phyloP scores from a whole-genome alignment of 2,113 vertebrate species.

The Gallinago undulata region DNA sequence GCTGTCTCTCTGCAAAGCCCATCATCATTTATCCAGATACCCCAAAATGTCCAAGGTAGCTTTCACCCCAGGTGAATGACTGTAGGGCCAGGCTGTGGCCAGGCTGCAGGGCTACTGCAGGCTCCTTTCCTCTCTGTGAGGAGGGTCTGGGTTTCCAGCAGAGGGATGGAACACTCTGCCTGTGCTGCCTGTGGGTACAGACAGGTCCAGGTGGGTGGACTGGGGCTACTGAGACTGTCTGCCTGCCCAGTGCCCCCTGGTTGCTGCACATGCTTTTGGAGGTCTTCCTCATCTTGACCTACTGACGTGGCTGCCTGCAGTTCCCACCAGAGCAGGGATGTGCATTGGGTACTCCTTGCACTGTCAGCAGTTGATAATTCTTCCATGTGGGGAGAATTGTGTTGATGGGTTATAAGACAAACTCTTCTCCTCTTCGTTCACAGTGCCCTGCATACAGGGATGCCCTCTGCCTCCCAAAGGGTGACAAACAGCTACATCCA shows the following conservation, averaged over 20 bases:
- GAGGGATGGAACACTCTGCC: neutral
- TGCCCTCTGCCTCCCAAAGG: slow-evolving; percentile 4
- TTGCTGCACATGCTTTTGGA: neutral
- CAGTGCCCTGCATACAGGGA: slow-evolving; percentile 75
- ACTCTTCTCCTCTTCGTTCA: neutral
- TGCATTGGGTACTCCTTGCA: accelerated
- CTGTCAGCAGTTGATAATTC: accelerated
- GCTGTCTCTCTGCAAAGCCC: neutral
- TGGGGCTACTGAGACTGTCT: neutral
- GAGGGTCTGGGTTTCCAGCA: neutral
- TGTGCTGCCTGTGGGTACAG: neutral
- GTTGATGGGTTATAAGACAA: neutral
- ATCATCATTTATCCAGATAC: neutral
- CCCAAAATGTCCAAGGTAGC: accelerated
- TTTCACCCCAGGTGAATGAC: neutral
- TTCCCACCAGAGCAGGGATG: neutral
- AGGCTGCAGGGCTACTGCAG: neutral
- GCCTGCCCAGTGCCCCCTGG: neutral
- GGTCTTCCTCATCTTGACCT: neutral
- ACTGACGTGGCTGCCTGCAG: neutral
- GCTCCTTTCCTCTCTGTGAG: neutral
- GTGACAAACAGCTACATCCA: slow-evolving; percentile 83
- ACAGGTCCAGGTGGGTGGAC: neutral
- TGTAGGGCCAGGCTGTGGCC: neutral
- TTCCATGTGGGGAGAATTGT: neutral